Percentiles rank a stretch among this genome's conserved stretches.
phyloP scores from a whole-genome alignment of 2,113 vertebrate genomes.

The Channa argus region DNA sequence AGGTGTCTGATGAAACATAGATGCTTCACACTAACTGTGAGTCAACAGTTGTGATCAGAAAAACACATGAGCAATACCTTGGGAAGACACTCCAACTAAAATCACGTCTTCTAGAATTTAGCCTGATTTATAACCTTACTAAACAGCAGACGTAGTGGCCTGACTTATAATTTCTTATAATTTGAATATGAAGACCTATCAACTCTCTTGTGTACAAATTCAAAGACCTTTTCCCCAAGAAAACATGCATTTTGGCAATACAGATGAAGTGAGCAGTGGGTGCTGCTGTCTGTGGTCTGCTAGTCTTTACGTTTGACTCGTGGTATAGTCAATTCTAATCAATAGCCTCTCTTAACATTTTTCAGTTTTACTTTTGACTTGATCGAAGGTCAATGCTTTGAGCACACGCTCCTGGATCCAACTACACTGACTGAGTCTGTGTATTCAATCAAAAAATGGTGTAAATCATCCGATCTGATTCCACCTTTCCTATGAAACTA shows the following conservation, averaged over 20 bases:
- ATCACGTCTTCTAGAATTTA: background rate
- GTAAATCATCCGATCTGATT: background rate
- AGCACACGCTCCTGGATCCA: slow-evolving; percentile 2
- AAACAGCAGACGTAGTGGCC: too few species aligned
- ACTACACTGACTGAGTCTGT: fast-evolving
- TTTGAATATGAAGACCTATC: slow-evolving; percentile 1
- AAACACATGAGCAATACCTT: slow-evolving; percentile 16
- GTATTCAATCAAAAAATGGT: background rate
- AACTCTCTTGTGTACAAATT: slow-evolving; percentile 24
- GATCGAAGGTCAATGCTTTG: slow-evolving; percentile 45
- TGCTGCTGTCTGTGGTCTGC: background rate
- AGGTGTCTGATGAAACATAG: slow-evolving; percentile 28
- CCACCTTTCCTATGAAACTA: slow-evolving; percentile 21
- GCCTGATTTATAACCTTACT: too few species aligned
- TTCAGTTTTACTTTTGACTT: slow-evolving; percentile 36
- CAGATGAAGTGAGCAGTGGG: background rate
- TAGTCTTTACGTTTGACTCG: background rate
- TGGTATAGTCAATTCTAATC: slow-evolving; percentile 29
- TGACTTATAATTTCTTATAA: slow-evolving; percentile 21
- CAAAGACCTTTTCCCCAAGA: background rate
- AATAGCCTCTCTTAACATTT: slow-evolving; percentile 18
- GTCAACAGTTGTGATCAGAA: slow-evolving; percentile 32
- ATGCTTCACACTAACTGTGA: background rate
- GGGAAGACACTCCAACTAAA: slow-evolving; percentile 18
- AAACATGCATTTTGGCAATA: background rate